A percentile compares a stretch with the other conserved stretches of the same genome.
Conservation (phyloP, 2,888 invertebrate species). For the Actias luna region DNA sequence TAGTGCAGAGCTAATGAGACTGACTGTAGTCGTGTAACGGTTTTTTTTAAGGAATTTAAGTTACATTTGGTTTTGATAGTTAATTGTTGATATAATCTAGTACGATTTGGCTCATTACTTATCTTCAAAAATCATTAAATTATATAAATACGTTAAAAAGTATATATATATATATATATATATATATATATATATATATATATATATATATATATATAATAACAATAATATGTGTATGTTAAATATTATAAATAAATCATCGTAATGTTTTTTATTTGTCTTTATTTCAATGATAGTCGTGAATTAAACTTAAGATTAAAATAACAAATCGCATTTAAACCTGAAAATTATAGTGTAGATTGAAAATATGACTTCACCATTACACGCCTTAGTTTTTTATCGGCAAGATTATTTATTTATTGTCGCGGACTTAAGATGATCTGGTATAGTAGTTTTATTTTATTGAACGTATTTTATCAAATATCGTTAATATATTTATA, state of each 20-base stretch:
- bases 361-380: background rate
- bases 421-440: constrained; percentile 3
- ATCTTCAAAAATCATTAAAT: too few species aligned
- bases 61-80: too few species aligned
- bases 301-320: background rate
- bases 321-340: background rate
- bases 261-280: background rate
- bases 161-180: too few species aligned
- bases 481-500: background rate
- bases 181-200: background rate
- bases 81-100: background rate
- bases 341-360: background rate
- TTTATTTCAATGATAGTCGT: too few species aligned
- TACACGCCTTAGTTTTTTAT: background rate
- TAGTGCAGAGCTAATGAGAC: background rate
- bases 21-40: background rate
- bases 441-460: background rate
- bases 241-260: background rate
- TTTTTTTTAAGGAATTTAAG: too few species aligned
- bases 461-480: background rate
- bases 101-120: background rate
- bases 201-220: background rate
- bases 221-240: background rate
- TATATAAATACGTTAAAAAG: too few species aligned
- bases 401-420: background rate